Evolutionary conservation across 2,113 vertebrate species (phyloP).

Genomic region (Isurus oxyrinchus): DNA sequence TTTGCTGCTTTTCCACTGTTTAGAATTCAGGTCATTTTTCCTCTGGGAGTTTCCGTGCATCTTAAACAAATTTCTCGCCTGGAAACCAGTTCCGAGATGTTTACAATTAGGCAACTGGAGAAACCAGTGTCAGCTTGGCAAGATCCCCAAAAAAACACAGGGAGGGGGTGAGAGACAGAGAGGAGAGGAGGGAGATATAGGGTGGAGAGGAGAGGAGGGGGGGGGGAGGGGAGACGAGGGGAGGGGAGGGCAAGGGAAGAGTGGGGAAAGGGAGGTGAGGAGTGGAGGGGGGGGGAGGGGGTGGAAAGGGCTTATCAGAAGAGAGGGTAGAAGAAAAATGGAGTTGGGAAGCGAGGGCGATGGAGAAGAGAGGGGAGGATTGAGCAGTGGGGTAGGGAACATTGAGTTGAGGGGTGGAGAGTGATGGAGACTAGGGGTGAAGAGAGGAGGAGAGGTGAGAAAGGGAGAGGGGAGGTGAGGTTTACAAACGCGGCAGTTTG

Average conservation of each 20-base stretch:
- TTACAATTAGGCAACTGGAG: not conserved
- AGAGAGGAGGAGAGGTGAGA: no score
- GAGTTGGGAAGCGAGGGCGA: no score
- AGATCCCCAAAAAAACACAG: not conserved
- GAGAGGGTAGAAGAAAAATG: fast-evolving
- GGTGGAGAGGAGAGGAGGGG: not conserved
- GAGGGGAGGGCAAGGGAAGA: not conserved
- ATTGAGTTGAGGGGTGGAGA: not conserved
- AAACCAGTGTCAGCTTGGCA: not conserved
- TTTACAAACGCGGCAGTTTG: not conserved
- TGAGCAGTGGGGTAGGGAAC: not conserved
- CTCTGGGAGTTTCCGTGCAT: not conserved
- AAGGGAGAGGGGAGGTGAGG: not conserved
- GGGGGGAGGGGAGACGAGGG: not conserved
- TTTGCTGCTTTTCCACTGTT: not conserved
- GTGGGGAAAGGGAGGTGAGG: fast-evolving
- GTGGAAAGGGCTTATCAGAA: no score
- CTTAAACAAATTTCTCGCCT: slow-evolving; percentile 4
- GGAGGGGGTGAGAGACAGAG: not conserved
- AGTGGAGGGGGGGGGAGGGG: no score
- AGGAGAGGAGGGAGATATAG: fast-evolving
- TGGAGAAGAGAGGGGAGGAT: no score
- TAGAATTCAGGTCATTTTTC: slow-evolving; percentile 13
- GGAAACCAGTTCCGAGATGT: not conserved
- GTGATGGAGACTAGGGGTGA: no score